Evolutionary conservation across 2,888 invertebrate genomes (phyloP), one percentile per base, ranked within the genome.

Genomic region (Dysmachus trigonus): DNA sequence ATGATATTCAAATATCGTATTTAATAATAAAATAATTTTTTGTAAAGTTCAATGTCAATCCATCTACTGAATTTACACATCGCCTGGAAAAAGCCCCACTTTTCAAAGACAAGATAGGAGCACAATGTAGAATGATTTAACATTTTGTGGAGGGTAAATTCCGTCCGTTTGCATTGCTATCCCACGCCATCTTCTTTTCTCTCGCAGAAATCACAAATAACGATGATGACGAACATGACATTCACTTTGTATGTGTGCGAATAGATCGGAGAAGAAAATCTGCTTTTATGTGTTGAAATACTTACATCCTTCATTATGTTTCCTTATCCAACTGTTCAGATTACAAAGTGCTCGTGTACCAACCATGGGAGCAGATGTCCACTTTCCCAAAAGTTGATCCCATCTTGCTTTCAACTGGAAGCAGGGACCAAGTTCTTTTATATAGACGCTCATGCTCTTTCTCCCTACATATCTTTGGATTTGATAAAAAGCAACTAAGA

Each of bases 301-400:
- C 27, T 77, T 77, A 77, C 81, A 81, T 81, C 81, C 81, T 62
- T 81, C 81, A 81, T 81, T 81, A 81, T 81, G 81, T 18, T 81
- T 81, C 35, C 81, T 53, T 51, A 81, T 81, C 81, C 81, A 18
- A 31, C 31, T 53, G 31, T 33, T 81, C 81, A 81, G 81, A 81
- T 81, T 81, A 81, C 53, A 62, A 81, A 81, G 53, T 53, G 53
- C 62, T 47, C 33, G 30, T 6, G 62, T 31, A 18, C 51, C 22
- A 27, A 18, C 51, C 22, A 27, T 31, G 35, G 62, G 30, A 53
- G 10, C 81, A 81, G 62, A 81, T 81, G 81, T 81, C 81, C 53
- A 31, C 8, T 53, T 81, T 81, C 81, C 53, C 81, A 81, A 81
- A 81, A 81, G 53, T 62, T 53, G 81, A 15, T 53, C 53, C 62